Evolutionary conservation across 2,888 invertebrate species (phyloP).

Genomic region (Dendrolimus houi): DNA sequence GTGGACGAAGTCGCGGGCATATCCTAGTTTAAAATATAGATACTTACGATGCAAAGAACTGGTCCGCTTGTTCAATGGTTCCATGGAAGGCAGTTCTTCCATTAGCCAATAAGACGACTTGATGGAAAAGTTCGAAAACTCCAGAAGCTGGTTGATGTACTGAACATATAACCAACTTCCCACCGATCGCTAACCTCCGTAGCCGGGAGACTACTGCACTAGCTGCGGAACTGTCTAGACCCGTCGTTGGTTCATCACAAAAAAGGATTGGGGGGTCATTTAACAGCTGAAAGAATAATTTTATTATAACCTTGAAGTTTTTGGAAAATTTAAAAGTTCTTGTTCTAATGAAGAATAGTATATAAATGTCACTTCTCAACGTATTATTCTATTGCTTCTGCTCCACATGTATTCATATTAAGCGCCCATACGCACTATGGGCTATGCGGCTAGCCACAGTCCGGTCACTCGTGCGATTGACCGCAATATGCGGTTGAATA

Average conservation of each 20-base stretch:
- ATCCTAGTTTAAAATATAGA: neutral
- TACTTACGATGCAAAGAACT: constrained; percentile 82
- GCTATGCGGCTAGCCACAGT: too few species aligned
- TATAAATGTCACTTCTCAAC: too few species aligned
- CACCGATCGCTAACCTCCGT: constrained; percentile 77
- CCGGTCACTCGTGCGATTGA: too few species aligned
- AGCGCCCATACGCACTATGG: too few species aligned
- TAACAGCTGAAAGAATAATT: constrained; percentile 76
- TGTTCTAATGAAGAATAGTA: too few species aligned
- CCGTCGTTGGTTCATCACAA: constrained; percentile 96
- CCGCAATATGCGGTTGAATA: too few species aligned
- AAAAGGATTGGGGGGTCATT: constrained; percentile 93
- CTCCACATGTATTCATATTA: too few species aligned
- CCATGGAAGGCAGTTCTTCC: constrained; percentile 89
- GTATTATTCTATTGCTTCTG: too few species aligned
- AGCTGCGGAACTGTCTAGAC: constrained; percentile 93
- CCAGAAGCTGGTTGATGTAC: constrained; percentile 95
- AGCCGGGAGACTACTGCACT: constrained; percentile 85
- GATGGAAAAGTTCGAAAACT: constrained; percentile 88
- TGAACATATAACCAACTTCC: constrained; percentile 89
- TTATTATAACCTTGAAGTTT: neutral
- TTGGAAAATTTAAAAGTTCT: neutral
- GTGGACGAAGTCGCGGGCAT: too few species aligned
- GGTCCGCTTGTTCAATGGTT: constrained; percentile 79
- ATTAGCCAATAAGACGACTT: constrained; percentile 84